Conservation (phyloP, 2,888 invertebrate species). For the Petrolisthes manimaculis region DNA sequence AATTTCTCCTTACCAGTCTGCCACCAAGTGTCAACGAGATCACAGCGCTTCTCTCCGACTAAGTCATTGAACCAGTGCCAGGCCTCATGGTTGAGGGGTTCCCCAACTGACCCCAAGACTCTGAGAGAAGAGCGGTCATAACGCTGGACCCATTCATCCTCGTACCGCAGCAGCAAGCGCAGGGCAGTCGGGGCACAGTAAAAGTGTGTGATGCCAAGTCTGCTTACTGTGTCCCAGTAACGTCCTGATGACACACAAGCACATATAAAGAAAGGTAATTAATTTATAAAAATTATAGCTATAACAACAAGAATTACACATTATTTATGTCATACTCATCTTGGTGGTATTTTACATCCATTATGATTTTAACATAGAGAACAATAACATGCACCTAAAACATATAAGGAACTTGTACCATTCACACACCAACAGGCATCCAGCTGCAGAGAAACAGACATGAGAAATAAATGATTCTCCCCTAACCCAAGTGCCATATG, state of each 20-base stretch:
- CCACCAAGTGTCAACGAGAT: slow-evolving; percentile 74
- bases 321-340: too few species aligned
- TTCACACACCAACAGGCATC: too few species aligned
- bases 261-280: neutral
- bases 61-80: slow-evolving; percentile 73
- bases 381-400: too few species aligned
- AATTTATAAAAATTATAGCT: too few species aligned
- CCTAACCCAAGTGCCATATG: too few species aligned
- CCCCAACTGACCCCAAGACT: slow-evolving; percentile 72
- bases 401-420: too few species aligned
- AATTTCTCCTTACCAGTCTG: slow-evolving; percentile 70
- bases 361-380: too few species aligned
- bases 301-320: too few species aligned
- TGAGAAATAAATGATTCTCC: too few species aligned
- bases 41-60: slow-evolving; percentile 71
- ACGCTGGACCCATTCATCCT: slow-evolving; percentile 69
- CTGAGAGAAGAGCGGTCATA: slow-evolving; percentile 71
- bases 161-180: slow-evolving; percentile 71
- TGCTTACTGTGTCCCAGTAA: slow-evolving; percentile 73
- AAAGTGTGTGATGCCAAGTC: slow-evolving; percentile 72
- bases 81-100: slow-evolving; percentile 73
- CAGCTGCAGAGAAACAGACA: too few species aligned
- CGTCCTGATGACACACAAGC: slow-evolving; percentile 69
- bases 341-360: too few species aligned
- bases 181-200: slow-evolving; percentile 73